Percentiles rank a stretch among this genome's conserved stretches.
Evolutionary conservation across 2,888 invertebrate genomes (phyloP).

Genomic region (Pristionchus mayeri): DNA sequence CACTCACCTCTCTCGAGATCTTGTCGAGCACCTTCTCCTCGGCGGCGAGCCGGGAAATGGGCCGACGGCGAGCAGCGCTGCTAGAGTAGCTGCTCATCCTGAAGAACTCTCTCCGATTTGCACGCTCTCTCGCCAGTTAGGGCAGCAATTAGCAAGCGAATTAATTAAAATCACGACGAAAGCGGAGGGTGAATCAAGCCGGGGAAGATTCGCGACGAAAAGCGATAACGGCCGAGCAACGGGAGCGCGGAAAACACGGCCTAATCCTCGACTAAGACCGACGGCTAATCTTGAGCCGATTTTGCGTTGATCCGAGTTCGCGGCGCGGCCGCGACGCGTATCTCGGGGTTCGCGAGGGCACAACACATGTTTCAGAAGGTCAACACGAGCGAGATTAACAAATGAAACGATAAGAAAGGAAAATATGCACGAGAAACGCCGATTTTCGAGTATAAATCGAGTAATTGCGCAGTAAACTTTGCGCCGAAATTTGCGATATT

Average conservation of each 20-base stretch:
- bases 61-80: conserved; percentile 80
- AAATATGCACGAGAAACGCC: neutral
- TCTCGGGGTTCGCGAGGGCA: conserved; percentile 22
- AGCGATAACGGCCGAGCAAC: neutral
- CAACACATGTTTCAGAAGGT: conserved; percentile 35
- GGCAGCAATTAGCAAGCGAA: neutral
- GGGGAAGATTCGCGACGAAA: neutral
- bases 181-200: neutral
- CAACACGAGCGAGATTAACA: neutral
- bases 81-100: conserved; percentile 58
- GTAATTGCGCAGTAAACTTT: neutral
- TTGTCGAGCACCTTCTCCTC: conserved; percentile 97
- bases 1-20: conserved; percentile 93
- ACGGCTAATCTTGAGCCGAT: conserved; percentile 46
- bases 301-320: conserved; percentile 38
- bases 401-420: neutral
- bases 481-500: neutral
- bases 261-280: conserved; percentile 7
- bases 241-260: neutral
- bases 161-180: neutral
- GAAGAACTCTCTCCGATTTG: neutral
- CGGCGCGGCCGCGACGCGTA: conserved; percentile 37
- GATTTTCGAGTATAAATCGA: neutral
- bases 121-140: too few relatives aligned
- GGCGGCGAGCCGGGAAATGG: conserved; percentile 88